Evolutionary conservation across 1,140 invertebrate species (phyloP).

Genomic region (Stratiolaelaps scimitus): DNA sequence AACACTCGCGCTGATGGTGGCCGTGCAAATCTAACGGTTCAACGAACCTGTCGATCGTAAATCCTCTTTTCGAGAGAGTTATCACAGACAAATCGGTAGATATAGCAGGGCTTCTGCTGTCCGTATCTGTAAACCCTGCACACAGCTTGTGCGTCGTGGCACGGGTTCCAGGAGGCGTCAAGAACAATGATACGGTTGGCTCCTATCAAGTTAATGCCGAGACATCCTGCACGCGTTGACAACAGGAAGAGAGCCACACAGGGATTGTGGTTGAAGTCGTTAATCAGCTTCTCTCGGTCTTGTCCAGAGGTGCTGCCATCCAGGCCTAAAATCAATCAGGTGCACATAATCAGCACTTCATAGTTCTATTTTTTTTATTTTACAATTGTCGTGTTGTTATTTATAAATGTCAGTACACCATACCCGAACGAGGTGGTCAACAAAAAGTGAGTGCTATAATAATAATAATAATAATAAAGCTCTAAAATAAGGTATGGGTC

Average conservation of each 20-base stretch:
- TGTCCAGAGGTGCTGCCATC: constrained; percentile 87
- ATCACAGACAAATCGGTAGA: constrained; percentile 91
- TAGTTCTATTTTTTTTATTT: no score
- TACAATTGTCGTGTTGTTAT: no score
- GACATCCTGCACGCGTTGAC: constrained; percentile 88
- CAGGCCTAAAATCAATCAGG: constrained; percentile 48
- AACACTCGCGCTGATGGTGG: no score
- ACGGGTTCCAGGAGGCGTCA: constrained; percentile 99
- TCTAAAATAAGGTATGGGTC: no score
- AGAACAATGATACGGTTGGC: constrained; percentile 94
- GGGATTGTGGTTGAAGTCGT: constrained; percentile 88
- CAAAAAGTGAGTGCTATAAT: no score
- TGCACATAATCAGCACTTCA: not conserved
- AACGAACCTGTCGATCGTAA: constrained; percentile 70
- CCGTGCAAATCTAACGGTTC: no score
- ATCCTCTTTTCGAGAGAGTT: constrained; percentile 95
- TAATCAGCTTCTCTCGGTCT: constrained; percentile 89
- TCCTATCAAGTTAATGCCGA: constrained; percentile 89
- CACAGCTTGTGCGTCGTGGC: constrained; percentile 95
- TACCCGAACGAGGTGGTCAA: no score
- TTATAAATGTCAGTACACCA: no score
- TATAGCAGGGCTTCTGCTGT: constrained; percentile 81
- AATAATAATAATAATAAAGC: constrained; percentile 32
- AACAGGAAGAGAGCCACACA: constrained; percentile 81
- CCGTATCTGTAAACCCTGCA: constrained; percentile 95